These are phyloP conservation scores for Nemoura dubitans DNA, from an alignment of 2,888 invertebrate species.

Conservation along the genomic window DNA sequence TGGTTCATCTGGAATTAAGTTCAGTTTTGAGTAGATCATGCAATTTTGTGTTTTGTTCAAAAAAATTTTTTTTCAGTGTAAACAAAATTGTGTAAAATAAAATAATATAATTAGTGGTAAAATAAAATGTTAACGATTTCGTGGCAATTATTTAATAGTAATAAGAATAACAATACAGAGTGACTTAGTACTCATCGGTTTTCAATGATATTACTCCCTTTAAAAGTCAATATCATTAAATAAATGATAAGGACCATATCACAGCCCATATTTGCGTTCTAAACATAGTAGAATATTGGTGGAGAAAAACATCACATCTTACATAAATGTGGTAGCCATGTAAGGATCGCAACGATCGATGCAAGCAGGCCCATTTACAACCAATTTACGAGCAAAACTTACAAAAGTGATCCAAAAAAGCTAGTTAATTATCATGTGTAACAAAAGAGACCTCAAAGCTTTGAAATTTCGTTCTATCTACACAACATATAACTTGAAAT, in stretches of 20 bases:
- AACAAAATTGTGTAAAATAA: not conserved
- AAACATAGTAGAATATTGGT: conserved; percentile 26
- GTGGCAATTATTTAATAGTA: not conserved
- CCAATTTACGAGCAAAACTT: not conserved
- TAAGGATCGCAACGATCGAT: not conserved
- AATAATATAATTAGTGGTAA: not conserved
- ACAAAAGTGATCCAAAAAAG: conserved; percentile 1
- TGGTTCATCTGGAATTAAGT: not conserved
- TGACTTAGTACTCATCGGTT: conserved; percentile 56
- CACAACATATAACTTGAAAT: no score
- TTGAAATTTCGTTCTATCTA: no score
- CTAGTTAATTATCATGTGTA: not conserved
- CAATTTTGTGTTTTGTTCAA: not conserved
- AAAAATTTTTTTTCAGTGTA: not conserved
- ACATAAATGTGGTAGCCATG: not conserved
- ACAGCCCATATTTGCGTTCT: conserved; percentile 59
- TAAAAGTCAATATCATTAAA: conserved; percentile 66
- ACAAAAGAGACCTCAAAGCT: no score
- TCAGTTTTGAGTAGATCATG: not conserved
- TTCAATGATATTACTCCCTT: conserved; percentile 67
- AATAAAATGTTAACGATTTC: not conserved
- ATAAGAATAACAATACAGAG: conserved; percentile 24
- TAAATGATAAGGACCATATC: conserved; percentile 65
- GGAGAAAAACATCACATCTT: not conserved
- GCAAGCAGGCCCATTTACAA: not conserved